These are phyloP conservation scores for Siphonodentalium dalli DNA, from an alignment of 2,888 invertebrate species.

Conservation along the genomic window DNA sequence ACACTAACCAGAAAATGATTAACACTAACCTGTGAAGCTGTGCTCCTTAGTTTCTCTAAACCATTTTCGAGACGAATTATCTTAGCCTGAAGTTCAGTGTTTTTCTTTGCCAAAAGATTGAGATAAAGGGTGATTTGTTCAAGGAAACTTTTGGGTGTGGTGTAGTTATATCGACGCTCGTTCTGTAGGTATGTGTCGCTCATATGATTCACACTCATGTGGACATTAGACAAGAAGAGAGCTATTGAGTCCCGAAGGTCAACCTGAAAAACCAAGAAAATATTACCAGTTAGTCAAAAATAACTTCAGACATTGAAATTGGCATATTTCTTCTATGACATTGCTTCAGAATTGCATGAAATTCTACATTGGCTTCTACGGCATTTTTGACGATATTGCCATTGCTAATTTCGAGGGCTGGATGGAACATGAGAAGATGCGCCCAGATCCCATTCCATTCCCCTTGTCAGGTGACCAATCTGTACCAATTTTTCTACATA, in stretches of 20 bases:
- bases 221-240: constrained; percentile 93
- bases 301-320: too few relatives aligned
- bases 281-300: not conserved
- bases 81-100: constrained; percentile 84
- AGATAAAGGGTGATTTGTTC: constrained; percentile 93
- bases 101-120: constrained; percentile 84
- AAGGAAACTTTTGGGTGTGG: constrained; percentile 94
- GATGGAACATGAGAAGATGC: too few relatives aligned
- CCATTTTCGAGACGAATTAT: constrained; percentile 91
- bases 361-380: too few relatives aligned
- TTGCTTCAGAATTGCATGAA: too few relatives aligned
- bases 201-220: constrained; percentile 89
- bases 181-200: constrained; percentile 86
- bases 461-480: too few relatives aligned
- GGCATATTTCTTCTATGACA: too few relatives aligned
- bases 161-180: constrained; percentile 94
- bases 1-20: too few relatives aligned
- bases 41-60: constrained; percentile 86
- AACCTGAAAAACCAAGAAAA: constrained; percentile 67
- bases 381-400: too few relatives aligned
- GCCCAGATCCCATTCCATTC: too few relatives aligned
- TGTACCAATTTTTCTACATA: too few relatives aligned
- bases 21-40: constrained; percentile 77
- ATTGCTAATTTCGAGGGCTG: too few relatives aligned
- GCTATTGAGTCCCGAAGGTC: constrained; percentile 83